These are phyloP conservation scores for Pelecanoides urinatrix DNA, from an alignment of 2,113 vertebrate species.

Conservation along the genomic window DNA sequence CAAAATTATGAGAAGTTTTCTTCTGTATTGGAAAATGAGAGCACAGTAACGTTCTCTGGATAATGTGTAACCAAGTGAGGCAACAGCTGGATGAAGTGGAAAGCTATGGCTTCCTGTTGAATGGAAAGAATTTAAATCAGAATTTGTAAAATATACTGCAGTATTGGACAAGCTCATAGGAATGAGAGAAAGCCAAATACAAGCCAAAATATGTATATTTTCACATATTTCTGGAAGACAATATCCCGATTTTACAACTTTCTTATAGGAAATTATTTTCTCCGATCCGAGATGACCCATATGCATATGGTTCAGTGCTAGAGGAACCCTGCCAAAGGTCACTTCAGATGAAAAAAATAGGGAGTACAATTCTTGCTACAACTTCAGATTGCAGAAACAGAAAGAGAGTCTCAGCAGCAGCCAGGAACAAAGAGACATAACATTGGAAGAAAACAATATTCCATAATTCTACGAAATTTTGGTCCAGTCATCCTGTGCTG, in stretches of 20 bases:
- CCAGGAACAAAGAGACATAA: neutral
- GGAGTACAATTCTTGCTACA: neutral
- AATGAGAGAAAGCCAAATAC: neutral
- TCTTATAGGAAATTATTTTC: neutral
- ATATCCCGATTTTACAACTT: neutral
- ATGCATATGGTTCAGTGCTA: neutral
- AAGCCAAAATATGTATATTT: constrained; percentile 31
- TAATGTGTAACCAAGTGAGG: neutral
- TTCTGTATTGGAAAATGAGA: constrained; percentile 9
- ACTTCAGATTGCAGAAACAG: constrained; percentile 53
- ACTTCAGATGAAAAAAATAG: neutral
- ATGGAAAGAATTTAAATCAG: constrained; percentile 46
- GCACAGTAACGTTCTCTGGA: neutral
- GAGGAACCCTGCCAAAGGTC: constrained; percentile 34
- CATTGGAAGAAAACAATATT: constrained; percentile 11
- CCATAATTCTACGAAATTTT: neutral
- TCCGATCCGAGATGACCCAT: neutral
- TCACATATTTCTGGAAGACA: neutral
- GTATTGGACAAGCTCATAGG: neutral
- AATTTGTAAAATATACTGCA: constrained; percentile 21
- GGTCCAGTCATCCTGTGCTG: neutral
- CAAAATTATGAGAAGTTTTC: neutral
- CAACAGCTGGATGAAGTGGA: neutral
- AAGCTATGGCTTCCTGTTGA: constrained; percentile 1
- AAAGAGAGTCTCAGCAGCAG: neutral